Conservation (phyloP, 2,888 invertebrate genomes). For the Myopa tessellatipennis region DNA sequence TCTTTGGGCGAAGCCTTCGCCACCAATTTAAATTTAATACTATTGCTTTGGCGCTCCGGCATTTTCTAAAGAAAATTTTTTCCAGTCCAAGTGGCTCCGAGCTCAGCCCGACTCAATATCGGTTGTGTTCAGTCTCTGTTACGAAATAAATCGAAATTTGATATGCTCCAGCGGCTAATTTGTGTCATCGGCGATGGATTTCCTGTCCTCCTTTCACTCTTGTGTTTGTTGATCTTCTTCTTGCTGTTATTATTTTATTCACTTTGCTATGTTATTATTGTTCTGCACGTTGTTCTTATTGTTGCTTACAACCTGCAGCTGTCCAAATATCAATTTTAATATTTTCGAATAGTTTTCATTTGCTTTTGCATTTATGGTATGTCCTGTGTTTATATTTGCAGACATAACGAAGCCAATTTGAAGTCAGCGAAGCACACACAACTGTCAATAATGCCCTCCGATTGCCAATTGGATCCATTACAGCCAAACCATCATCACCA, state of each 20-base stretch:
- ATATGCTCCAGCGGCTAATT: conserved; percentile 9
- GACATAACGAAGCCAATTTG: conserved; percentile 66
- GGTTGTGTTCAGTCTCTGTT: too few relatives aligned
- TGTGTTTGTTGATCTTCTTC: not conserved
- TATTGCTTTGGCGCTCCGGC: not conserved
- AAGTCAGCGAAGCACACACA: conserved; percentile 69
- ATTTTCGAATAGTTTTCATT: not conserved
- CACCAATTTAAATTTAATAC: not conserved
- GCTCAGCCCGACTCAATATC: not conserved
- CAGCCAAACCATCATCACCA: conserved; percentile 61
- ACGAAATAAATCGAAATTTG: not conserved
- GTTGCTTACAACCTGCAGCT: conserved; percentile 2
- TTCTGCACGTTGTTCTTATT: not conserved
- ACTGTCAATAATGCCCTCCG: conserved; percentile 65
- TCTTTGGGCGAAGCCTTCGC: not conserved
- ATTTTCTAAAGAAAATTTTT: not conserved
- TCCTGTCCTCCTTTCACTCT: not conserved
- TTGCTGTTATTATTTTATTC: not conserved
- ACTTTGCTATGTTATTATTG: not conserved
- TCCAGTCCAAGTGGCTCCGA: not conserved
- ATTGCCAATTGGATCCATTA: conserved; percentile 68
- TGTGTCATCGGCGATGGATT: conserved; percentile 1
- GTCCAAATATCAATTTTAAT: conserved; percentile 41
- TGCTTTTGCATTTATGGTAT: conserved; percentile 44
- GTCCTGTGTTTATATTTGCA: conserved; percentile 50